Evolutionary conservation across 2,113 vertebrate species (phyloP).

Genomic region (Bubo blakistoni): DNA sequence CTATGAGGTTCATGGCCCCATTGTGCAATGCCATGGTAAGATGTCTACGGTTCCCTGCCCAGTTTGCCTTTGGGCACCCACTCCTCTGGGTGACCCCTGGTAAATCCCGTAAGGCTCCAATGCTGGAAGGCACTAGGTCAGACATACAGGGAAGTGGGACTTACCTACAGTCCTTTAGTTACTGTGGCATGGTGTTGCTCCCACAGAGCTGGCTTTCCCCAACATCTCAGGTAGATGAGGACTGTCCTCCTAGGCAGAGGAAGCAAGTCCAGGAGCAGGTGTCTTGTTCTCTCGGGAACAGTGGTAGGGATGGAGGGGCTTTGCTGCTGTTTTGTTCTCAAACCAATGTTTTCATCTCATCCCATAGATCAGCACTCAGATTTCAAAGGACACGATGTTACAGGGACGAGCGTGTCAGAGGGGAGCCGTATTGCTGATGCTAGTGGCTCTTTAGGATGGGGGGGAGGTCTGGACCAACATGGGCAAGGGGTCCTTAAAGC

Average conservation of each 20-base stretch:
- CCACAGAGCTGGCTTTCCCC: background rate
- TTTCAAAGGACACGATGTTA: background rate
- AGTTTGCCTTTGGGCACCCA: background rate
- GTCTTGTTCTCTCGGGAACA: background rate
- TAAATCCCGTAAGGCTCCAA: background rate
- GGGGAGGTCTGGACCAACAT: background rate
- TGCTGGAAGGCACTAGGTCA: background rate
- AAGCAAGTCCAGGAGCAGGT: background rate
- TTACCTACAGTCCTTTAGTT: background rate
- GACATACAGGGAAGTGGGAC: background rate
- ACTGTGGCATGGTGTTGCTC: background rate
- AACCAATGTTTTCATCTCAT: background rate
- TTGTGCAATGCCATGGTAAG: background rate
- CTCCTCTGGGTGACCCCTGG: background rate
- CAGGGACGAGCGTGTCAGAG: fast-evolving
- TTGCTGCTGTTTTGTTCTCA: background rate
- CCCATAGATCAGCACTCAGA: background rate
- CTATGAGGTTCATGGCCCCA: background rate
- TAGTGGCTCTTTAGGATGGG: background rate
- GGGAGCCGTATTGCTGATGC: background rate
- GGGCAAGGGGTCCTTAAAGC: background rate
- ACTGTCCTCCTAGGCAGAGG: background rate
- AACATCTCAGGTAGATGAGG: background rate
- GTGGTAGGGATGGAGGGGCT: background rate
- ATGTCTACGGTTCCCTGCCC: background rate